Base-by-base conservation (phyloP, 2,797 vertebrate genomes). In the Cirrhinus mrigala region DNA sequence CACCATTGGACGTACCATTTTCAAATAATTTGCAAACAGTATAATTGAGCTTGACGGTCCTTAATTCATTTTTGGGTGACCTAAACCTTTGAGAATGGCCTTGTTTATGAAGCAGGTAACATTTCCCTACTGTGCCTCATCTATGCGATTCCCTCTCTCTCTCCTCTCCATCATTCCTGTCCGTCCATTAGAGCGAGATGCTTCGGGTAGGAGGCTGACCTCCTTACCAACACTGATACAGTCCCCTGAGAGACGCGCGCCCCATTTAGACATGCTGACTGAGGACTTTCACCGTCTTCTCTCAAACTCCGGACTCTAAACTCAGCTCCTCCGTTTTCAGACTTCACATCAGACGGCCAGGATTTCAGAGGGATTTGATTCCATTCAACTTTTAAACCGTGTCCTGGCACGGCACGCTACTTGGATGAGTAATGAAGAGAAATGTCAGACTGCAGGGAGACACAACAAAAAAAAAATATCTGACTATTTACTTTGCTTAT, bases 251-350 rank as follows among this genome's bases (percentile, higher is more conserved):
- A 79, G 54, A 44, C 29, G 7, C 68, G 33, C 37, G 81, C 68
- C 85, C 85, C 85, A 86, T 79, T 83, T 86, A 86, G 81, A 78
- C 80, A 58, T 79, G 87, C 87, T 88, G 79, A 88, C 29, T 66
- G 56, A 73, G 52, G 74, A 74, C 66, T 85, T 66, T 78, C 50
- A 71, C 33, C 22, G 11, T 62, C 64, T 78, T 73, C 81, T 78
- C 74, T 69, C 62, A 68, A 68, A 75, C 70, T 74, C 58, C 5
- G 33, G 58, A 50, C 70, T 64, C 29, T 70, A 81, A 81, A 81
- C 56, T 62, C 40, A 64, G 60, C 60, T 83, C 50, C 50, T 77
- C 79, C 14, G 6, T 48, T 60, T 33, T 64, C 77, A 78, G 74
- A 76, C 74, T 40, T 37, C 15, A 46, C 70, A 54, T 66, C 71